Evolutionary conservation across 2,797 vertebrate genomes (phyloP).

Genomic region (Rhadinocentrus ornatus): DNA sequence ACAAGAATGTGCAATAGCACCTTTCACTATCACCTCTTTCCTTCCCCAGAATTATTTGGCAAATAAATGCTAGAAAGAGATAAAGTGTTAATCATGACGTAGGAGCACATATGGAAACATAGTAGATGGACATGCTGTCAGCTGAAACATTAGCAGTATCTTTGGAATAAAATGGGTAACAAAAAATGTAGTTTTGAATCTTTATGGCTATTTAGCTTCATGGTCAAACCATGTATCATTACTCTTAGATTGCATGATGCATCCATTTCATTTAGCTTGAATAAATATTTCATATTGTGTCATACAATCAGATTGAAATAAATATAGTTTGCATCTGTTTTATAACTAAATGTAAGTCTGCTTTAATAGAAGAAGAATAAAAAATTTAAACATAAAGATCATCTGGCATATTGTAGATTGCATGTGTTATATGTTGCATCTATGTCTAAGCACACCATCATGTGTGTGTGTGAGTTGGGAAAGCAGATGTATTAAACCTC

Average conservation of each 20-base stretch:
- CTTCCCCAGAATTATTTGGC: neutral
- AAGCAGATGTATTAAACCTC: constrained; percentile 18
- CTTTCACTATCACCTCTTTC: neutral
- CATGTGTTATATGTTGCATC: constrained; percentile 14
- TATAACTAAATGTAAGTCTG: neutral
- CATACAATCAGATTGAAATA: neutral
- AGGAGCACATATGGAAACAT: no score
- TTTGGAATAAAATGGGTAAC: no score
- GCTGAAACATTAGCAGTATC: no score
- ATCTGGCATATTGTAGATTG: neutral
- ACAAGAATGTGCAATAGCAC: neutral
- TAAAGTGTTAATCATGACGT: neutral
- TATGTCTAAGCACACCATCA: constrained; percentile 28
- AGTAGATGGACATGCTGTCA: no score
- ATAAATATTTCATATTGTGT: neutral
- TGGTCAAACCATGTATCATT: no score
- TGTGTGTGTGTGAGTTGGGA: neutral
- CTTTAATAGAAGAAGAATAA: neutral
- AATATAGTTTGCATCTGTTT: neutral
- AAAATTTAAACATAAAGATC: constrained; percentile 4
- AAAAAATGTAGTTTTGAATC: neutral
- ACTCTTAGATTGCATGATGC: no score
- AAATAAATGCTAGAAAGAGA: neutral
- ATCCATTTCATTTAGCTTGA: no score
- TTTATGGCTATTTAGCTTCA: neutral